Evolutionary conservation across 2,797 vertebrate genomes (phyloP), one percentile per base, ranked within the genome.

Genomic region (Mergus octosetaceus): DNA sequence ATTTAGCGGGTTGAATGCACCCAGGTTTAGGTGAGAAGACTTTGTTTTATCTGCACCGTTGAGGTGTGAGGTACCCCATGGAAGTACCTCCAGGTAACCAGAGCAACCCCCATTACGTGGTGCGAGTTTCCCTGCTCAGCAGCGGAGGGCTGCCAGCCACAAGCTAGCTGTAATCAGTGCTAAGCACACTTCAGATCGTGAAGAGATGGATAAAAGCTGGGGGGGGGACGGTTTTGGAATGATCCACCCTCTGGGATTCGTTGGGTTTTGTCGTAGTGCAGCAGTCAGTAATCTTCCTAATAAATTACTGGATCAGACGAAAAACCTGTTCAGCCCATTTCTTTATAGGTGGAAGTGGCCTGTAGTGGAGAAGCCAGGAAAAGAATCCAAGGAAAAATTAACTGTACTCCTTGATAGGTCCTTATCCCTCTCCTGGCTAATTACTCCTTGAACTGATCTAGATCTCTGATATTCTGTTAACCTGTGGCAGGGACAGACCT

Each of bases 31-130:
- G 32, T 65, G 77, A 83, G 36, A n/a, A 57, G 62, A 5, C 19
- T 49, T 49, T 68, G 45, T 70, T 38, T 11, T 1, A 0, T 20
- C 18, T 75, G 17, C 10, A 27, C 12, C 49, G 3, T 27, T 56
- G 28, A 18, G 27, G 30, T 47, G 36, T 2, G 5, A 57, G 32
- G 14, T 61, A 32, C 16, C 69, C 56, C 8, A 1, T 4, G 27
- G 66, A 19, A 3, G 21, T 36, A 10, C 53, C 53, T 80, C 30
- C 10, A 0, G 1, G 13, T 2, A 11, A 20, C 0, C 18, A 0
- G 4, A n/a, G 68, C 57, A 73, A 2, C 13, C 13, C 10, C 15
- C 0, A 1, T 20, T 19, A 6, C 6, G 47, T 18, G 39, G 4
- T 3, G 11, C n/a, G 36, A 53, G 15, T 53, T 27, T 27, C 15